Base-by-base conservation (phyloP, 2,888 invertebrate genomes). In the Notodonta ziczac region DNA sequence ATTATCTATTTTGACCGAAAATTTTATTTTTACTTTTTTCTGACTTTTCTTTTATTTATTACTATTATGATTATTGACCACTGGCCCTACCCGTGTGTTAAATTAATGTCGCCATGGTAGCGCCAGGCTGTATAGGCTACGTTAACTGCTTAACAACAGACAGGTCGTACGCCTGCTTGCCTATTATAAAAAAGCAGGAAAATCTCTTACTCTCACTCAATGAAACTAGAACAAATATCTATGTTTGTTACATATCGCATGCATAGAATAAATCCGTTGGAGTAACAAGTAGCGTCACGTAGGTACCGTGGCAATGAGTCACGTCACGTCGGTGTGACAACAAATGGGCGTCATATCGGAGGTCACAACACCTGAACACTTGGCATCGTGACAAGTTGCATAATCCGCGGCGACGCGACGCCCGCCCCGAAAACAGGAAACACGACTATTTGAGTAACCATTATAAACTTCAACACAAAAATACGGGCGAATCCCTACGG, bases 361-460 rank as follows among this genome's bases (percentile, higher is more conserved):
- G 88, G 88, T 88, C 86, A 80, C 81, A 85, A 86, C 90, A 91
- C 93, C 92, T 91, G 90, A 88, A 78, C 84, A 76, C 66, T 88
- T 90, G 90, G 93, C 93, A 87, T 66, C 62, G 70, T 89, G 91
- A 87, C 91, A 92, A 91, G 82, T 91, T 90, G 85, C 90, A 87
- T 89, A 91, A 92, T 81, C 78, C 70, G 67, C 74, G 73, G 76
- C 80, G 77, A 75, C 80, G 77, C 73, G 77, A 78, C 24, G 24
- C 24, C 24, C 24, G 80, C 75, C 79, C 82, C 81, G 86, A 87
- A 88, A 90, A 91, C 92, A 92, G 92, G 93, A 93, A 91, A 92
- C 88, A 77, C 74, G 75, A 83, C 83, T 88, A 85, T 89, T 87
- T 88, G 84, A 85, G 84, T 84, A 81, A 80, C 83, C 80, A 81